Evolutionary conservation across 2,888 invertebrate genomes (phyloP), one percentile per base, ranked within the genome.

Genomic region (Thymelicus sylvestris): DNA sequence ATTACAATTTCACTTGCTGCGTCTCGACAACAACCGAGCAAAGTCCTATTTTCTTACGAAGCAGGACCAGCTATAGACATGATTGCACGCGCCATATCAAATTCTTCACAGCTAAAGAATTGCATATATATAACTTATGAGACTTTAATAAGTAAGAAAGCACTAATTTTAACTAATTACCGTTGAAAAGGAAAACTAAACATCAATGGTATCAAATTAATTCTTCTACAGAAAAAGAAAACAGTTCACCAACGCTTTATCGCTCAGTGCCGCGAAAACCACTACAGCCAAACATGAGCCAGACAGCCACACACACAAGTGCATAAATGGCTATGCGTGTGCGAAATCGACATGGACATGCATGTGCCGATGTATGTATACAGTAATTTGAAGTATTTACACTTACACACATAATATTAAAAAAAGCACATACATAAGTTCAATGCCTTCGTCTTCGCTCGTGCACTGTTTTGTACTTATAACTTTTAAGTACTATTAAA

Each of bases 31-130:
- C 81, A 79, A 77, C 79, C 79, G 85, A 85, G 78, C 90, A 89
- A 89, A 88, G 87, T 88, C 85, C 83, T 83, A 87, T 87, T 91
- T 89, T 91, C 81, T 81, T 84, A 82, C 89, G 90, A 87, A 85
- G 86, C 84, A 84, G 84, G 81, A 81, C 80, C 83, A 82, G 81
- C 75, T 80, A 77, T 78, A 82, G 82, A 82, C 82, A 85, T 86
- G 87, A 87, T 86, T 85, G 31, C 90, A 85, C 92, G 88, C 93
- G 92, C 92, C 93, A 93, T 92, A 83, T 83, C 84, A 81, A 79
- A 81, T 84, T 82, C 78, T 82, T 75, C 76, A 74, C 62, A 0
- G 12, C 63, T 7, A 63, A 59, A 57, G 38, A 57, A 57, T 39
- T 44, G 47, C 38, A 63, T 39, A 19, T 57, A 3, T 6, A 64